These are phyloP conservation scores for Loxodonta africana DNA, from an alignment of 2,113 vertebrate genomes.

Conservation along the genomic window DNA sequence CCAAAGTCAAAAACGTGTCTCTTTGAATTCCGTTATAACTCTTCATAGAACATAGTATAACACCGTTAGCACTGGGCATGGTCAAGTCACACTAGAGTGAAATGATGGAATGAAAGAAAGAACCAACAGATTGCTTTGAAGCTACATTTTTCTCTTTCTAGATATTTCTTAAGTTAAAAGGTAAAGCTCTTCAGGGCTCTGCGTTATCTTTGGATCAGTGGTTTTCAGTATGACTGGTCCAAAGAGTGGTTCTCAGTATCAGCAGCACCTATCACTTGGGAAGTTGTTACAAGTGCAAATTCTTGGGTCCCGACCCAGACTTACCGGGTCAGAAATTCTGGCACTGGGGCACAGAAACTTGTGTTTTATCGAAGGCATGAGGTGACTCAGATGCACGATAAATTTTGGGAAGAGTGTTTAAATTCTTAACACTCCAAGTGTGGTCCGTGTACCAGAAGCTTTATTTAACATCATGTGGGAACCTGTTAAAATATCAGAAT, in stretches of 20 bases:
- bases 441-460: not conserved
- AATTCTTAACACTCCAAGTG: not conserved
- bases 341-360: not conserved
- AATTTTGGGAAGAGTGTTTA: not conserved
- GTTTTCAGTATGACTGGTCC: not conserved
- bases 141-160: not conserved
- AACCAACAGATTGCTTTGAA: not conserved
- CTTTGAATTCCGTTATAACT: not conserved
- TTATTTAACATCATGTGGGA: not conserved
- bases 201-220: not conserved
- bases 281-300: not conserved
- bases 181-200: not conserved
- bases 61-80: not conserved
- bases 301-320: fast-evolving
- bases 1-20: not conserved
- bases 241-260: not conserved
- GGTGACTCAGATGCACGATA: not conserved
- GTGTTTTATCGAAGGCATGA: not conserved
- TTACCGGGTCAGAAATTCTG: not conserved
- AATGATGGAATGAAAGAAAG: not conserved
- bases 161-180: not conserved
- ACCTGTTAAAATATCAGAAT: not conserved
- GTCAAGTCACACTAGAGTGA: not conserved
- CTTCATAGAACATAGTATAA: not conserved
- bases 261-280: not conserved